Evolutionary conservation across 2,113 vertebrate genomes (phyloP), one percentile per base, ranked within the genome.

Genomic region (Spea multiplicata): DNA sequence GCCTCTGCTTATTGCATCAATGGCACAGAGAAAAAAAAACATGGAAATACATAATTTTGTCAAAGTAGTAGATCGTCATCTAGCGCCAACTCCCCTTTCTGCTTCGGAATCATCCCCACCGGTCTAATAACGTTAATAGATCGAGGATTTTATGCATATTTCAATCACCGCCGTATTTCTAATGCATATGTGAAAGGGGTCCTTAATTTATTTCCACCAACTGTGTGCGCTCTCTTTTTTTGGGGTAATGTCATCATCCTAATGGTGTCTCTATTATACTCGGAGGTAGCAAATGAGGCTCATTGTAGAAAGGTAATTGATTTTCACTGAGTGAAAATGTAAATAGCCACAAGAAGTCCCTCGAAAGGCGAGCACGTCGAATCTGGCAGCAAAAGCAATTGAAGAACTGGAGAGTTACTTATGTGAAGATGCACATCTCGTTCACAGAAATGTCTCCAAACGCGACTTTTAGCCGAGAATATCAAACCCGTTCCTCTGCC

Each of bases 201-300:
- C 88, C 91, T 91, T 94, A 92, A 94, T 94, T 93, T 93, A 94
- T 93, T 91, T 96, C 94, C 95, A 92, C 94, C 95, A 95, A 93
- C 94, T 96, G 94, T 91, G 94, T 94, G 91, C 94, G 93, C 93
- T 93, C 92, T 95, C 94, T 94, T 78, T 95, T n/a, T 94, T 94
- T 92, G 92, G 30, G 92, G 91, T 93, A 93, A 93, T 93, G 94
- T 95, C 94, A 95, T 94, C 93, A 84, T 93, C 88, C 89, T 97
- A 97, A 97, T 97, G 95, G 94, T 95, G 94, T 95, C 94, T 96
- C 94, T 96, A 94, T 96, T 94, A 94, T 94, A 92, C 94, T 95
- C 94, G 92, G 95, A 95, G 95, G 94, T 95, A 94, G 94, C 91
- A 96, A 96, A 96, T 97, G 93, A 95, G 93, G 94, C 95, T 96